These are phyloP conservation scores for Acanthornis magna DNA, from an alignment of 2,797 vertebrate species.

Conservation along the genomic window DNA sequence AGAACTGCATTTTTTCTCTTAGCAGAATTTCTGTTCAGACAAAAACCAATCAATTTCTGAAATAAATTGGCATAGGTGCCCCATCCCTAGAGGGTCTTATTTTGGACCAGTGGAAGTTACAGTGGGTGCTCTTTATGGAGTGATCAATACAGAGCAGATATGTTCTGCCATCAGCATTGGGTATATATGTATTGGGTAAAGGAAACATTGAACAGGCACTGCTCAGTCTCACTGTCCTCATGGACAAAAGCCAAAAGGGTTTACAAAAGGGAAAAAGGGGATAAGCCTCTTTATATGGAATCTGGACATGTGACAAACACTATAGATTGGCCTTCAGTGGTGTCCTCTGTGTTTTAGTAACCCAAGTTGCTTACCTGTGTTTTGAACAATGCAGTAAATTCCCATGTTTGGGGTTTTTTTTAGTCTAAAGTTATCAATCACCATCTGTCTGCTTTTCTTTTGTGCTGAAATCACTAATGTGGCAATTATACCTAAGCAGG, in stretches of 20 bases:
- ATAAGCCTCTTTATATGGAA: neutral
- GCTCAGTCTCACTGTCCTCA: neutral
- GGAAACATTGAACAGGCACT: rapidly evolving
- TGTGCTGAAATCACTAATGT: neutral
- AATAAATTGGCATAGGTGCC: neutral
- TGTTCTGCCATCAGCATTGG: rapidly evolving
- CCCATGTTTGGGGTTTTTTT: neutral
- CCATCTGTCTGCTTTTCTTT: neutral
- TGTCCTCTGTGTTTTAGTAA: neutral
- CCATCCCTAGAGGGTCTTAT: neutral
- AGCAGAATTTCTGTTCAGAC: neutral
- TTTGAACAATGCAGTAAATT: neutral
- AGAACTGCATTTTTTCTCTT: neutral
- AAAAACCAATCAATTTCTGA: neutral
- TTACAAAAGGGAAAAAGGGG: neutral
- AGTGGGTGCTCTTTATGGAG: neutral
- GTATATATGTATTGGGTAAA: neutral
- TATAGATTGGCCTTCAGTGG: neutral
- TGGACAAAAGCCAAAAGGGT: neutral
- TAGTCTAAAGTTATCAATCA: neutral
- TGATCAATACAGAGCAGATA: neutral
- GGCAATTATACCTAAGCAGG: neutral
- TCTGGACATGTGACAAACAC: neutral
- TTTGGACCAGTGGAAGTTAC: neutral
- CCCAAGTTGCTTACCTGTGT: neutral